phyloP scores from a whole-genome alignment of 2,888 invertebrate species.

The Patella caerulea region DNA sequence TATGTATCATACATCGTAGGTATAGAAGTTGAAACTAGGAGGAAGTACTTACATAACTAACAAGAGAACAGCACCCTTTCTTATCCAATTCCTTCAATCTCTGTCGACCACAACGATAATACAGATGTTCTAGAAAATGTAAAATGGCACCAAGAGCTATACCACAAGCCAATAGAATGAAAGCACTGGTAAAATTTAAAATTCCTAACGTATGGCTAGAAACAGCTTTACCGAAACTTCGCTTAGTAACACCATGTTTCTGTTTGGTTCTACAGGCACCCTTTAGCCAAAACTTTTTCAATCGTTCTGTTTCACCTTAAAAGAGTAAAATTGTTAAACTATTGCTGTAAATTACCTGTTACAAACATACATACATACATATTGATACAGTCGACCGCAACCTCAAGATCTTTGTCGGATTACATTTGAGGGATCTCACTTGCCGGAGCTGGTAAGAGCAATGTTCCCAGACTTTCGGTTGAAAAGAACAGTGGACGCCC shows the following conservation, averaged over 20 bases:
- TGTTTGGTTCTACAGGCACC: conserved; percentile 92
- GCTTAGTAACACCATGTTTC: conserved; percentile 72
- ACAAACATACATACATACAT: too few species aligned
- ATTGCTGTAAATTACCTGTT: too few species aligned
- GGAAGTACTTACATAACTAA: conserved; percentile 85
- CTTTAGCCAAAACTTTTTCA: conserved; percentile 94
- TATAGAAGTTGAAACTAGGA: neutral
- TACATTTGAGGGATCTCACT: too few species aligned
- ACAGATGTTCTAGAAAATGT: conserved; percentile 90
- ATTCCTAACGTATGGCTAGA: conserved; percentile 75
- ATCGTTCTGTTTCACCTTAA: conserved; percentile 90
- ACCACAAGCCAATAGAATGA: conserved; percentile 94
- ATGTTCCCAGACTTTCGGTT: too few species aligned
- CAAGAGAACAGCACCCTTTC: conserved; percentile 92
- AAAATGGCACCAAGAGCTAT: conserved; percentile 90
- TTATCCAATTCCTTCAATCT: conserved; percentile 76
- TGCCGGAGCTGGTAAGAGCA: too few species aligned
- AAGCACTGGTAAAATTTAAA: conserved; percentile 95
- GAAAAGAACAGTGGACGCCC: too few species aligned
- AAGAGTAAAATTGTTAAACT: conserved; percentile 1
- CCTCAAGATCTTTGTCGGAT: too few species aligned
- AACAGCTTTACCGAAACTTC: conserved; percentile 74
- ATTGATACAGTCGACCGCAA: too few species aligned
- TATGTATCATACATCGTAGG: conserved; percentile 22
- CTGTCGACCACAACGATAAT: conserved; percentile 84